Evolutionary conservation across 2,888 invertebrate genomes (phyloP).

Genomic region (Ommatoiulus sabulosus): DNA sequence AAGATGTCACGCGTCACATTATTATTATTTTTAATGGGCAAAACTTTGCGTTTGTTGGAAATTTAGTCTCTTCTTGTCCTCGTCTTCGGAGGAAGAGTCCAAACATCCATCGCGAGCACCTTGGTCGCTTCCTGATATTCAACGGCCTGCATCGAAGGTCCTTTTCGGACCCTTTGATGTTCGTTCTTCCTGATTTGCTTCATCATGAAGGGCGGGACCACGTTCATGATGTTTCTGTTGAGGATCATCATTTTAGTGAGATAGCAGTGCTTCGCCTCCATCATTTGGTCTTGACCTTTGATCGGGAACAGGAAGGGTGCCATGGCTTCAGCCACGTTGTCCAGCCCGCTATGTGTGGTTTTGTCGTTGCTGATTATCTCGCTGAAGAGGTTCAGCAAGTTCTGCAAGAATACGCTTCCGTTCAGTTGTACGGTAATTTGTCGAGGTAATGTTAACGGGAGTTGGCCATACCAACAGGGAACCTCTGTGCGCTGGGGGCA

Average conservation of each 20-base stretch:
- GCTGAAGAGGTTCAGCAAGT: not conserved
- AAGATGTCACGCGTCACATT: too few relatives aligned
- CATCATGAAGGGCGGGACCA: not conserved
- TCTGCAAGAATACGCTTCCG: not conserved
- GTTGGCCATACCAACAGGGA: not conserved
- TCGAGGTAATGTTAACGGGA: too few relatives aligned
- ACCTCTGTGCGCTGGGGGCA: not conserved
- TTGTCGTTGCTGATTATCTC: not conserved
- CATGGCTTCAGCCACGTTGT: not conserved
- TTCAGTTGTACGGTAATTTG: too few relatives aligned
- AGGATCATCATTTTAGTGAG: not conserved
- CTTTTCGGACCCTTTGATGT: not conserved
- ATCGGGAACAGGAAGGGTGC: not conserved
- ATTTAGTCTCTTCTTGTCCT: too few relatives aligned
- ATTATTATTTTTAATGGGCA: too few relatives aligned
- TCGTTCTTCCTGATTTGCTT: not conserved
- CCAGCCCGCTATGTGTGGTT: not conserved
- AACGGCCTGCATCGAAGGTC: not conserved
- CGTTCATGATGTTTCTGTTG: constrained; percentile 13
- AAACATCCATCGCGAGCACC: not conserved
- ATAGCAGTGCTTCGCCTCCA: not conserved
- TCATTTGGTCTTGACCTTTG: not conserved
- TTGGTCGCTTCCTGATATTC: too few relatives aligned
- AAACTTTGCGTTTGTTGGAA: too few relatives aligned
- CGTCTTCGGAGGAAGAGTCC: not conserved